Conservation (phyloP, 1,140 invertebrate species). For the Daktulosphaira vitifoliae region DNA sequence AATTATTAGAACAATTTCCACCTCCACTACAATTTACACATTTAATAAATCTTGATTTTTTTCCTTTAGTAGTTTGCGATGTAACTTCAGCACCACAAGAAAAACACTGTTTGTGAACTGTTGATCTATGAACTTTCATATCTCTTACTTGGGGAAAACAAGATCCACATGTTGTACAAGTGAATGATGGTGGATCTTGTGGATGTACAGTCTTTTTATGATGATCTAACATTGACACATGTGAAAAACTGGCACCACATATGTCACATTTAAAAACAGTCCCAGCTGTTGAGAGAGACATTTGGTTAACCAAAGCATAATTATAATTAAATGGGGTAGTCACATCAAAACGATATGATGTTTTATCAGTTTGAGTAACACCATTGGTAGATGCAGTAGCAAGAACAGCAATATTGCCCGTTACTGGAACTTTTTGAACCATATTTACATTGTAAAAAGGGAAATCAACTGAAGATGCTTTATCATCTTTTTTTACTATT, state of each 20-base stretch:
- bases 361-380: constrained; percentile 46
- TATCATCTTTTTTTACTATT: constrained; percentile 35
- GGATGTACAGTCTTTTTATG: constrained; percentile 52
- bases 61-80: constrained; percentile 43
- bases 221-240: constrained; percentile 65
- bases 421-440: constrained; percentile 45
- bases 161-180: constrained; percentile 41
- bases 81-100: constrained; percentile 46
- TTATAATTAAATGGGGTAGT: constrained; percentile 50
- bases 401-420: constrained; percentile 45
- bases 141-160: constrained; percentile 39
- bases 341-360: constrained; percentile 49
- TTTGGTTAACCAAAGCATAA: constrained; percentile 49
- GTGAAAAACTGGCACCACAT: constrained; percentile 70
- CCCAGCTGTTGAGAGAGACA: constrained; percentile 53
- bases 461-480: constrained; percentile 46
- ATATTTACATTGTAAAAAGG: constrained; percentile 52
- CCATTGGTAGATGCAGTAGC: constrained; percentile 38
- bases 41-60: constrained; percentile 41
- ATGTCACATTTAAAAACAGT: constrained; percentile 77
- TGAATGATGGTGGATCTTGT: constrained; percentile 36
- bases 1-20: constrained; percentile 19
- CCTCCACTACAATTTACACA: constrained; percentile 27
- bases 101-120: constrained; percentile 44
- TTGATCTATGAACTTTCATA: constrained; percentile 41